These are phyloP conservation scores for Pachydiplax longipennis DNA, from an alignment of 2,888 invertebrate species.

Conservation along the genomic window DNA sequence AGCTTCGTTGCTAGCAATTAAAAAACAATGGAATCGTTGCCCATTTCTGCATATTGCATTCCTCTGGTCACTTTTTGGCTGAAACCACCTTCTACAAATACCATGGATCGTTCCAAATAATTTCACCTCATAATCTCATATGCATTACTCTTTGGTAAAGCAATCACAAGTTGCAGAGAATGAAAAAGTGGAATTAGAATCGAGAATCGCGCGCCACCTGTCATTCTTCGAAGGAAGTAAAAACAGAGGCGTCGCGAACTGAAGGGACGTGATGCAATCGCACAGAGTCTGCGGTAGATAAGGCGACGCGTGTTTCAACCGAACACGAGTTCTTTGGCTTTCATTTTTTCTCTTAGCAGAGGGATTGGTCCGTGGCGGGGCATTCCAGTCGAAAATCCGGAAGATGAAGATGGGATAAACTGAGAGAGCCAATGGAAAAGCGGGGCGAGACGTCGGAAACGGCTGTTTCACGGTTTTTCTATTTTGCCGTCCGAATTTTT, in stretches of 20 bases:
- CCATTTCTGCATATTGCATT: too few relatives aligned
- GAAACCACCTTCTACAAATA: too few relatives aligned
- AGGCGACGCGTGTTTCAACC: neutral
- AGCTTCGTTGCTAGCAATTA: too few relatives aligned
- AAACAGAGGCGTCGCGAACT: neutral
- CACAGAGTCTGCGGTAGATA: neutral
- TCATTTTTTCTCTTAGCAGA: neutral
- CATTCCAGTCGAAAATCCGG: neutral
- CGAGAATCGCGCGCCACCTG: neutral
- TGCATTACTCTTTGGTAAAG: neutral
- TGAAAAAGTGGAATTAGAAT: neutral
- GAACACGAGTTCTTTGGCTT: neutral
- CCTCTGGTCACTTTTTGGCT: too few relatives aligned
- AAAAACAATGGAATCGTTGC: too few relatives aligned
- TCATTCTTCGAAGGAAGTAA: too few relatives aligned
- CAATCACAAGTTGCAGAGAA: neutral
- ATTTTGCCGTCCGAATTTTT: neutral
- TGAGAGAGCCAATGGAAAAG: neutral
- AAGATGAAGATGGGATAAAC: neutral
- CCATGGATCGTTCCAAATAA: too few relatives aligned
- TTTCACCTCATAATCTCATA: too few relatives aligned
- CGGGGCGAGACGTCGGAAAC: neutral
- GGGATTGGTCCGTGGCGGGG: neutral
- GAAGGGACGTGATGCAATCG: conserved; percentile 20
- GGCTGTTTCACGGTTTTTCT: neutral